Conservation (phyloP, 2,113 vertebrate species). For the Hoplias malabaricus region DNA sequence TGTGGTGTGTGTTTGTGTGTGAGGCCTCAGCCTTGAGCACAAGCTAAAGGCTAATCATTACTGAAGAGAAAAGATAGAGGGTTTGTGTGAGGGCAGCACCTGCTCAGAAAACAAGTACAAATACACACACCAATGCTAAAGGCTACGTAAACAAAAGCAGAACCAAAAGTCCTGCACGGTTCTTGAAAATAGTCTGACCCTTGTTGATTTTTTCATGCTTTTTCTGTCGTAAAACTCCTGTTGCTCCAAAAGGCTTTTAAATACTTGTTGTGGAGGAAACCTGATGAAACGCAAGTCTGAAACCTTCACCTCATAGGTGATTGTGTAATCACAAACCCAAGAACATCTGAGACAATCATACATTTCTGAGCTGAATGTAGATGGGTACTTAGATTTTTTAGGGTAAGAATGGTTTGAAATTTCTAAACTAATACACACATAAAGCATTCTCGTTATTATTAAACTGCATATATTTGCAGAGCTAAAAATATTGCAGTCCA, state of each 20-base stretch:
- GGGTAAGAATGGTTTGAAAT: no score
- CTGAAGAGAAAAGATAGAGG: background rate
- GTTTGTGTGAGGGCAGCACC: background rate
- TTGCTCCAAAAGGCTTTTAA: background rate
- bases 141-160: slow-evolving; percentile 47
- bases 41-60: slow-evolving; percentile 17
- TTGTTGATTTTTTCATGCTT: background rate
- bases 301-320: background rate
- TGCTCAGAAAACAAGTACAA: background rate
- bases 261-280: background rate
- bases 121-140: background rate
- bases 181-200: background rate
- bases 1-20: background rate
- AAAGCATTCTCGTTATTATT: no score
- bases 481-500: no score
- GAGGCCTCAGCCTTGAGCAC: slow-evolving; percentile 12
- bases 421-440: no score
- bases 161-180: slow-evolving; percentile 10
- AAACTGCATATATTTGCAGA: no score
- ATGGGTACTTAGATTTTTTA: no score
- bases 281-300: no score
- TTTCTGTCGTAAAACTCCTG: background rate
- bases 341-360: no score
- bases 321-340: no score
- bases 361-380: no score